Conservation (phyloP, 2,888 invertebrate genomes). For the Arge pagana region DNA sequence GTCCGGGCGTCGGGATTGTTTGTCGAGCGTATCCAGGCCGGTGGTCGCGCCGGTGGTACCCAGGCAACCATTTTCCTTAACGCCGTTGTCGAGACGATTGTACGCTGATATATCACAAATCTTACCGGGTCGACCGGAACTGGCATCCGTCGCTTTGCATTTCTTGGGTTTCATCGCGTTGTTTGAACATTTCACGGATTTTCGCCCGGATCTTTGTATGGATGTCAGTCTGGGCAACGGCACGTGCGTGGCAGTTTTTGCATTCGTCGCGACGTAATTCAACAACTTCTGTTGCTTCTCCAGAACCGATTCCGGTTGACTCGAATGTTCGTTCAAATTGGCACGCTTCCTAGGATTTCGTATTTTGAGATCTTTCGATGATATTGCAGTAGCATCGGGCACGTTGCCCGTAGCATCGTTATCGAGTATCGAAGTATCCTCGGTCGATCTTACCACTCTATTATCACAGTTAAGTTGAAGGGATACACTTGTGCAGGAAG, state of each 20-base stretch:
- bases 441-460: conserved; percentile 46
- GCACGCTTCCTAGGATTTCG: conserved; percentile 52
- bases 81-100: conserved; percentile 35
- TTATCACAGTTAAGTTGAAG: conserved; percentile 56
- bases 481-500: conserved; percentile 40
- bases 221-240: conserved; percentile 36
- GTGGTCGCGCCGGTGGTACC: neutral
- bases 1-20: conserved; percentile 33
- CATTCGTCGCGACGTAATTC: conserved; percentile 23
- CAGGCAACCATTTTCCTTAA: conserved; percentile 40
- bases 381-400: conserved; percentile 34
- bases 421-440: conserved; percentile 38
- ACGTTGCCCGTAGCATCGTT: conserved; percentile 41
- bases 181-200: conserved; percentile 44
- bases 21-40: conserved; percentile 9
- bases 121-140: conserved; percentile 25
- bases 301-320: conserved; percentile 47
- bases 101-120: conserved; percentile 42
- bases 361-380: conserved; percentile 33
- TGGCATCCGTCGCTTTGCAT: conserved; percentile 31
- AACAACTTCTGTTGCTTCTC: conserved; percentile 52
- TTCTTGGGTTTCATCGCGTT: conserved; percentile 41
- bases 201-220: conserved; percentile 37
- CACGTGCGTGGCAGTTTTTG: conserved; percentile 27
- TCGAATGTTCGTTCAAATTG: conserved; percentile 36